Conservation (phyloP, 1,140 invertebrate genomes). For the Drosophila kepulauana region DNA sequence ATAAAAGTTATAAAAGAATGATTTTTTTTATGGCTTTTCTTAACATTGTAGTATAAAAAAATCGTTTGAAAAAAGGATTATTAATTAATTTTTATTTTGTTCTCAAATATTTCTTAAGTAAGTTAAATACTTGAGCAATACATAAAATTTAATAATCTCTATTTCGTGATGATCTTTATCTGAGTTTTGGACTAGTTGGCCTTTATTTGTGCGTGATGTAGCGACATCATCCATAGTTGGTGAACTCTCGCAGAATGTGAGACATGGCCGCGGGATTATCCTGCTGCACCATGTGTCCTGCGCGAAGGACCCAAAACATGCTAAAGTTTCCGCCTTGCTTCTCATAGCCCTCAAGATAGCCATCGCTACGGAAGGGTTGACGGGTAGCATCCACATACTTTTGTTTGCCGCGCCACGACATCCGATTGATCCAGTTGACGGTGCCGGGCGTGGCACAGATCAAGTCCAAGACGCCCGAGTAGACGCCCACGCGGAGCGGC, state of each 20-base stretch:
- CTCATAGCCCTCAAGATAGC: constrained; percentile 88
- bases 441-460: constrained; percentile 90
- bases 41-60: no score
- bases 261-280: constrained; percentile 80
- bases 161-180: no score
- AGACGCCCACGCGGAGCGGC: constrained; percentile 72
- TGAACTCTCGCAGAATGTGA: constrained; percentile 70
- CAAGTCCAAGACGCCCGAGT: constrained; percentile 87
- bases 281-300: constrained; percentile 87
- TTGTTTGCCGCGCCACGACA: constrained; percentile 87
- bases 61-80: no score
- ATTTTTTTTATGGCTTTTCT: no score
- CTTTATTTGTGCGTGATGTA: constrained; percentile 21
- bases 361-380: constrained; percentile 86
- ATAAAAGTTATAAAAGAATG: no score
- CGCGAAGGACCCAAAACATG: constrained; percentile 90
- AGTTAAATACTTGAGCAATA: no score
- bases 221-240: constrained; percentile 49
- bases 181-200: background rate
- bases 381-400: constrained; percentile 86
- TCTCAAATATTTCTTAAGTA: no score
- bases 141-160: no score
- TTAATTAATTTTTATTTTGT: no score
- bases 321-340: constrained; percentile 88
- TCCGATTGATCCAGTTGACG: constrained; percentile 89